Conservation (phyloP, 1,140 invertebrate genomes). For the Lethocerus indicus region DNA sequence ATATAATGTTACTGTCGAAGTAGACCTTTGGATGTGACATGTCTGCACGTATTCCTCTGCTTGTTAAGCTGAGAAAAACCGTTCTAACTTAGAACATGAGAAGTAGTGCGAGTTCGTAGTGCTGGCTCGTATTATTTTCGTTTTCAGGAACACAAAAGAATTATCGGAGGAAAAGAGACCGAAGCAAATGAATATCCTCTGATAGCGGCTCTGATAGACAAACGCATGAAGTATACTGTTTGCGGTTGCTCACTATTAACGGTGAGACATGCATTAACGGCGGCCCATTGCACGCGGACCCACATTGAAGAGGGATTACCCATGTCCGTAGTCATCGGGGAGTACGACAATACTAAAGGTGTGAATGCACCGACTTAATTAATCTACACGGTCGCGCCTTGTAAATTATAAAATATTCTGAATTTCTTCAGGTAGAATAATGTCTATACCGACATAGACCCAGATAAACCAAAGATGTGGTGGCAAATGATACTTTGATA, state of each 20-base stretch:
- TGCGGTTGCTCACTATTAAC: slow-evolving; percentile 16
- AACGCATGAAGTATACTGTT: slow-evolving; percentile 51
- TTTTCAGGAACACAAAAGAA: slow-evolving; percentile 22
- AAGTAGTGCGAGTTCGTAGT: no score
- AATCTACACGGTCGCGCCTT: no score
- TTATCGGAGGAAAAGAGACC: slow-evolving; percentile 51
- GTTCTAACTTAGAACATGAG: no score
- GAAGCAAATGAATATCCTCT: slow-evolving; percentile 58
- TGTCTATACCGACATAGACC: neutral
- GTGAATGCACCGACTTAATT: neutral
- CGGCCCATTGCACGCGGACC: slow-evolving; percentile 12
- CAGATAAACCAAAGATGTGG: neutral
- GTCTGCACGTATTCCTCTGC: no score
- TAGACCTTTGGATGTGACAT: no score
- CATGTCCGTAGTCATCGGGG: slow-evolving; percentile 33
- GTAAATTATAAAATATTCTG: no score
- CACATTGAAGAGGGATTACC: neutral
- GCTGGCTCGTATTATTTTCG: no score
- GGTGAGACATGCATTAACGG: slow-evolving; percentile 13
- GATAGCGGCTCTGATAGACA: slow-evolving; percentile 59
- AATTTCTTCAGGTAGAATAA: no score
- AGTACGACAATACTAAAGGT: slow-evolving; percentile 25
- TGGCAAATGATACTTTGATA: no score
- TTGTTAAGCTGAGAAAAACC: no score
- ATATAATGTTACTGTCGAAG: no score